Base-by-base conservation (phyloP, 23 tunicate species). In the Halocynthia aurantium region DNA sequence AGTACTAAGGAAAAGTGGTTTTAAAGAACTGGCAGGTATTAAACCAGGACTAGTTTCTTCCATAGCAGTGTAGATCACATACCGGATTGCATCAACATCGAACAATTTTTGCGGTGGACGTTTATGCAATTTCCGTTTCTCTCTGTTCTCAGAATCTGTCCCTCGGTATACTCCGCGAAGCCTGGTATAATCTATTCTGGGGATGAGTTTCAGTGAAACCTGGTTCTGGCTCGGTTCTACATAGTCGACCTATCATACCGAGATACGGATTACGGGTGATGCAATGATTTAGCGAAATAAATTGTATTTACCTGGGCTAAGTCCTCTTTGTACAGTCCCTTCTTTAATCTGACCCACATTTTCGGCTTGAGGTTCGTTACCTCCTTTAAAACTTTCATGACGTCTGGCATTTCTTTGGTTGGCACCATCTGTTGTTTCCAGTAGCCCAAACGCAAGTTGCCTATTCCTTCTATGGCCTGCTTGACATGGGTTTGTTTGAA, bases 371-470 rank as follows among this genome's bases (percentile, higher is more conserved):
- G 61, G 66, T 83, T 78, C 19, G 85, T 70, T 64, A 86, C 90
- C 69, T 92, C 91, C 57, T 94, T 94, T 71, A 94, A 49, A 0
- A 94, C 99, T 77, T 88, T 88, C 62, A 88, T 90, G 5, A 94
- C 99, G 52, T 94, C 99, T 6, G 94, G 94, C 99, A 94, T 94
- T 81, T 94, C 95, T 71, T 88, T 94, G 56, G 95, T 94, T 11
- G 99, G 99, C 20, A 94, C 99, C 99, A 94, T 94, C 78, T 94
- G 86, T 71, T 94, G 99, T 9, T 84, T 77, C 82, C 84, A 88
- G 76, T 88, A 88, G 12, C 95, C 99, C 50, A 88, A 62, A 10
- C 95, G 70, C 53, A 94, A 60, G 55, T 82, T 85, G 67, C 94
- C 93, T 70, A 94, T 84, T 5, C 99, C 99, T 61, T 94, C 99